These are phyloP conservation scores for Typhlichthys subterraneus DNA, from an alignment of 2,797 vertebrate genomes.

Conservation along the genomic window DNA sequence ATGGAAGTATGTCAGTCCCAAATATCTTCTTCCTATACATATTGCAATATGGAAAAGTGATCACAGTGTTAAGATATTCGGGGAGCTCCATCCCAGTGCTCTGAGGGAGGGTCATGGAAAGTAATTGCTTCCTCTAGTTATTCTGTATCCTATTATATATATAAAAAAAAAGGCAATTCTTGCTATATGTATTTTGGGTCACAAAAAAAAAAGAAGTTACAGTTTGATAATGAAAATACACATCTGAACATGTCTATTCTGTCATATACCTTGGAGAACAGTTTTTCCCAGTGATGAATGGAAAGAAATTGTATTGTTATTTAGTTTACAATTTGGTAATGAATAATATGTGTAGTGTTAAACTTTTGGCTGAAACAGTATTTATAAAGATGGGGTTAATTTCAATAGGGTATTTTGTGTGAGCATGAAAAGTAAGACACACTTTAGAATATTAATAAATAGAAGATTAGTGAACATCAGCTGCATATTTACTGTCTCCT, in stretches of 20 bases:
- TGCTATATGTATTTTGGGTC: background rate
- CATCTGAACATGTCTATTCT: background rate
- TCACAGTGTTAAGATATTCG: background rate
- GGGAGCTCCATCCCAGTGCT: conserved; percentile 2
- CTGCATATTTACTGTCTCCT: conserved; percentile 51
- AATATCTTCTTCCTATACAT: background rate
- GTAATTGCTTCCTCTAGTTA: background rate
- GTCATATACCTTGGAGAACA: background rate
- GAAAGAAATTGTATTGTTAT: background rate
- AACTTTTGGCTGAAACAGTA: background rate
- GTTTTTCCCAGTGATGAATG: conserved; percentile 2
- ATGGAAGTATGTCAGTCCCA: background rate
- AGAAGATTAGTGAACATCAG: conserved; percentile 44
- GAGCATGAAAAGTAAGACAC: conserved; percentile 32
- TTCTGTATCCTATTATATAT: background rate
- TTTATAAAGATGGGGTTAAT: background rate
- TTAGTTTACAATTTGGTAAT: background rate
- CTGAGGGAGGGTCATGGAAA: background rate
- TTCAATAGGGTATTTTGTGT: conserved; percentile 23
- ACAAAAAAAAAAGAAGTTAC: background rate
- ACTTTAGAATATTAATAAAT: conserved; percentile 65
- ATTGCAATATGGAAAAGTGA: conserved; percentile 7
- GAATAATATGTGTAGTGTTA: background rate
- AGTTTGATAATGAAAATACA: background rate
- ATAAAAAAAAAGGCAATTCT: background rate